Conservation (phyloP, 2,113 vertebrate species). For the Carlito syrichta region DNA sequence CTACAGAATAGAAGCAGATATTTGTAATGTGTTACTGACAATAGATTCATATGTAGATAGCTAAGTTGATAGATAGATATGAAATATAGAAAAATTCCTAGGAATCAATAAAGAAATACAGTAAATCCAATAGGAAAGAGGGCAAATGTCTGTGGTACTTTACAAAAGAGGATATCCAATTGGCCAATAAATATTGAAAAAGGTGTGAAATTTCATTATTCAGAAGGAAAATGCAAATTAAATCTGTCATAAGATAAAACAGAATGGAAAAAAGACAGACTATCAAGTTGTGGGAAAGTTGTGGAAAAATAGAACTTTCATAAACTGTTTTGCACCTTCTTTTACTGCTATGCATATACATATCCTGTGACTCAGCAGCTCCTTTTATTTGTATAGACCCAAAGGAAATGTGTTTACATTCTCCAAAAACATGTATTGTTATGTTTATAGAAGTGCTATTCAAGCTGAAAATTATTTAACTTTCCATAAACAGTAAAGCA, state of each 20-base stretch:
- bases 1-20: neutral
- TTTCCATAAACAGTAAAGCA: neutral
- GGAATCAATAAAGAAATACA: neutral
- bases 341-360: neutral
- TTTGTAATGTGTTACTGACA: neutral
- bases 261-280: neutral
- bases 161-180: neutral
- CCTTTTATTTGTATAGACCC: neutral
- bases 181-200: too few relatives aligned
- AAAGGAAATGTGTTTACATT: neutral
- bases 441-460: neutral
- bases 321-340: neutral
- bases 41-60: neutral
- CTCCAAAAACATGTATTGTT: neutral
- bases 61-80: too few relatives aligned
- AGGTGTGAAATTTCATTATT: neutral
- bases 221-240: neutral
- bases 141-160: neutral
- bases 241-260: neutral
- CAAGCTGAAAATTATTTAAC: neutral
- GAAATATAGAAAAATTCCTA: neutral
- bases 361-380: neutral
- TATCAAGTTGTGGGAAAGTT: neutral
- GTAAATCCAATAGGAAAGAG: neutral
- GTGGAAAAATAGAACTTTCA: neutral